Conservation (phyloP, 2,888 invertebrate species). For the Argynnis bischoffii region DNA sequence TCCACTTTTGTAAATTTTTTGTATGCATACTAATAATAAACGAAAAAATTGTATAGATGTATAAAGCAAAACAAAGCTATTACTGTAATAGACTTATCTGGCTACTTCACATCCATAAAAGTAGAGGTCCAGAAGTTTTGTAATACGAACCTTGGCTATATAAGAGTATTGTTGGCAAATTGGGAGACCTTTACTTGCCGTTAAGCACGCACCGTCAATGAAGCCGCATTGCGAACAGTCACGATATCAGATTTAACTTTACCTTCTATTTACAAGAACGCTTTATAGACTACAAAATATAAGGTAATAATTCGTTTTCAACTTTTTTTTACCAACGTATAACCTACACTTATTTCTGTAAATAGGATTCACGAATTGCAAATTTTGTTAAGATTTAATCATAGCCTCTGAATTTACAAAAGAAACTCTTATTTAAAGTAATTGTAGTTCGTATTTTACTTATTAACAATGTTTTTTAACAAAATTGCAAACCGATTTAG, state of each 20-base stretch:
- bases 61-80: background rate
- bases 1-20: no score
- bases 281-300: background rate
- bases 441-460: no score
- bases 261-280: slow-evolving; percentile 11
- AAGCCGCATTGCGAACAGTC: slow-evolving; percentile 30
- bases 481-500: no score
- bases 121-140: background rate
- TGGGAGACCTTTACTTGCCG: slow-evolving; percentile 28
- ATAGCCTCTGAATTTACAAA: background rate
- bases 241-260: slow-evolving; percentile 29
- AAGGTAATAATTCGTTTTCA: slow-evolving; percentile 5
- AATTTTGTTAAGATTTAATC: background rate
- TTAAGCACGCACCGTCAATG: slow-evolving; percentile 30
- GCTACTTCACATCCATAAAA: background rate
- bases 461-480: no score
- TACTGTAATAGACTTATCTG: background rate
- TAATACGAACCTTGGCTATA: slow-evolving; percentile 21
- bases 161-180: slow-evolving; percentile 25
- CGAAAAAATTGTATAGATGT: no score
- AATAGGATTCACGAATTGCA: no score
- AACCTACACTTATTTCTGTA: background rate
- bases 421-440: no score
- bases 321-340: background rate
- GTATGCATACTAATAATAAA: no score